These are phyloP conservation scores for Eulemur coronatus DNA, from an alignment of 2,797 vertebrate genomes.

Conservation along the genomic window DNA sequence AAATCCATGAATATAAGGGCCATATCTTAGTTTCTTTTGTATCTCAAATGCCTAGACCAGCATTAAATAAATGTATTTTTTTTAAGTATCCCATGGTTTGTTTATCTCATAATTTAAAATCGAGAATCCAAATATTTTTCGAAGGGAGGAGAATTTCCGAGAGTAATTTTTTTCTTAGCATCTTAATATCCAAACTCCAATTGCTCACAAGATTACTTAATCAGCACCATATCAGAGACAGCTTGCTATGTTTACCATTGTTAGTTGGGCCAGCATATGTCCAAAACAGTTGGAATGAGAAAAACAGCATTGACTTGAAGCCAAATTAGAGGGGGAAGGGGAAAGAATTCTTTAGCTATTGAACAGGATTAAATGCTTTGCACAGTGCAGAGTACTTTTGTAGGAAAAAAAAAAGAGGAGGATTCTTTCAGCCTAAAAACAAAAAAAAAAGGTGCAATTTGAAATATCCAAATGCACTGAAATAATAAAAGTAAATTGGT, in stretches of 20 bases:
- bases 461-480: conserved; percentile 5
- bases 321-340: conserved; percentile 37
- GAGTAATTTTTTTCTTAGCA: conserved; percentile 30
- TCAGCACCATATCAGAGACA: conserved; percentile 74
- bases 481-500: conserved; percentile 24
- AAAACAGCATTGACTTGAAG: conserved; percentile 63
- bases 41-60: neutral
- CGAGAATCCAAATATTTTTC: conserved; percentile 37
- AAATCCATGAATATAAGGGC: neutral
- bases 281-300: conserved; percentile 77
- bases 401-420: neutral
- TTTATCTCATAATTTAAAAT: conserved; percentile 66
- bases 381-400: neutral
- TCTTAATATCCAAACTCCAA: conserved; percentile 56
- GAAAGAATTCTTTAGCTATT: neutral
- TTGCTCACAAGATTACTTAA: conserved; percentile 75
- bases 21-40: conserved; percentile 5
- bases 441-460: neutral
- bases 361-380: conserved; percentile 17
- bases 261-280: conserved; percentile 68
- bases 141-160: conserved; percentile 52
- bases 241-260: conserved; percentile 77
- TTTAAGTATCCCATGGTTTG: conserved; percentile 49
- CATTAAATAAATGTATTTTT: conserved; percentile 12
- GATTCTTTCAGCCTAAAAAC: neutral